Evolutionary conservation across 2,797 vertebrate genomes (phyloP).

Genomic region (Pangasius mekongensis): DNA sequence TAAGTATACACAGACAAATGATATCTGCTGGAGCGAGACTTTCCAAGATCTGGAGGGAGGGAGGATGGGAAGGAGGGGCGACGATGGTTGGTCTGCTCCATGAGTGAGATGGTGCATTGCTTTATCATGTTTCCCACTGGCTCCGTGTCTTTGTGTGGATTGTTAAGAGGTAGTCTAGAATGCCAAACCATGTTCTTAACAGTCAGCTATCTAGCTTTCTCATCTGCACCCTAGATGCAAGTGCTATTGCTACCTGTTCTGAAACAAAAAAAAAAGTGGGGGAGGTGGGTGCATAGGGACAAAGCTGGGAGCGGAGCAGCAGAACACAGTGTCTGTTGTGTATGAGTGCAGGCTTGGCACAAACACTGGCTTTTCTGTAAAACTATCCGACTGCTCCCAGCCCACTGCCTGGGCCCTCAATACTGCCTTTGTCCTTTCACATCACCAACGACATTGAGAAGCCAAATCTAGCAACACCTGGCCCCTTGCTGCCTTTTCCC

Average conservation of each 20-base stretch:
- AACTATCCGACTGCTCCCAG: slow-evolving; percentile 78
- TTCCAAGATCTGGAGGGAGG: slow-evolving; percentile 35
- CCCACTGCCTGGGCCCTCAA: slow-evolving; percentile 75
- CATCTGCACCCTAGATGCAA: slow-evolving; percentile 68
- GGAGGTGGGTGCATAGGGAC: slow-evolving; percentile 65
- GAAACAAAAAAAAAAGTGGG: slow-evolving; percentile 61
- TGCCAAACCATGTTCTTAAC: slow-evolving; percentile 66
- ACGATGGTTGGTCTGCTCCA: slow-evolving; percentile 31
- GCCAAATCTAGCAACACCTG: slow-evolving; percentile 77
- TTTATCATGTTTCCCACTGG: slow-evolving; percentile 57
- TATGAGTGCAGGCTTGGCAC: slow-evolving; percentile 76
- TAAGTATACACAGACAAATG: slow-evolving; percentile 42
- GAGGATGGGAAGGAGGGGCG: slow-evolving; percentile 11
- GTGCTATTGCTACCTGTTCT: slow-evolving; percentile 69
- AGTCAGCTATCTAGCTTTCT: slow-evolving; percentile 70
- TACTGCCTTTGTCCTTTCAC: slow-evolving; percentile 78
- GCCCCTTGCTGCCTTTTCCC: slow-evolving; percentile 63
- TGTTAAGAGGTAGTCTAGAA: slow-evolving; percentile 58
- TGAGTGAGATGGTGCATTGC: slow-evolving; percentile 33
- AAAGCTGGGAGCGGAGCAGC: slow-evolving; percentile 73
- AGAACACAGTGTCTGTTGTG: slow-evolving; percentile 83
- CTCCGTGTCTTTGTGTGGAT: slow-evolving; percentile 57
- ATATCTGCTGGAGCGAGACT: slow-evolving; percentile 47
- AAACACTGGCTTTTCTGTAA: slow-evolving; percentile 78
- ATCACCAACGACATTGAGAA: slow-evolving; percentile 77